Conservation (phyloP, 2,888 invertebrate genomes). For the Myopa testacea region DNA sequence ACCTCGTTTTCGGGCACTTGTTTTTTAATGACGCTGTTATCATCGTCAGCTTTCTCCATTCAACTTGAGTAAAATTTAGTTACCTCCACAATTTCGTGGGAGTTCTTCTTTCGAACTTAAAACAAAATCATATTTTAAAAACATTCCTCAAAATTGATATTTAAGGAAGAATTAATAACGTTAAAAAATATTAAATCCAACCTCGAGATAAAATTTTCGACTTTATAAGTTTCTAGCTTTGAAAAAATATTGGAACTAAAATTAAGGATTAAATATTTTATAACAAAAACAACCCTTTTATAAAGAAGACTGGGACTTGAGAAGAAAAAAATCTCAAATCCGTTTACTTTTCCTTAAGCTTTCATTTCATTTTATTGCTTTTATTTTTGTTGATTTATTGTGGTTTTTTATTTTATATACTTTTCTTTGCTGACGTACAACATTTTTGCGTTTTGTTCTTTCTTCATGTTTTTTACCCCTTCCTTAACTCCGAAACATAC, state of each 20-base stretch:
- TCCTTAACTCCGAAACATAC: constrained; percentile 39
- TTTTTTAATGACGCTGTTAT: not conserved
- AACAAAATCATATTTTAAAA: too few species aligned
- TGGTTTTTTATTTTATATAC: not conserved
- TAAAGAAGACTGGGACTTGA: too few species aligned
- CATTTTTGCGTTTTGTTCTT: not conserved
- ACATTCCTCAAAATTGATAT: too few species aligned
- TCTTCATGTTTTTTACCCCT: not conserved
- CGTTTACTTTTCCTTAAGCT: not conserved
- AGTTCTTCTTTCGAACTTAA: not conserved
- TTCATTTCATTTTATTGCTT: not conserved
- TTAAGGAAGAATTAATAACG: too few species aligned
- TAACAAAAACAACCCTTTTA: too few species aligned
- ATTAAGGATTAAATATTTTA: too few species aligned
- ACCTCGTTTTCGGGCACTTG: not conserved
- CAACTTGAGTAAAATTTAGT: not conserved
- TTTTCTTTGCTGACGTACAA: not conserved
- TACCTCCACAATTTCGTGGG: not conserved
- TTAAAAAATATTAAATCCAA: too few species aligned
- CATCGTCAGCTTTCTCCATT: not conserved
- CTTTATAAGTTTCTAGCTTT: too few species aligned
- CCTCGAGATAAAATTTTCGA: too few species aligned
- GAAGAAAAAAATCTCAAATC: too few species aligned
- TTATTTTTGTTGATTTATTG: not conserved
- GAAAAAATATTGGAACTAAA: too few species aligned